Evolutionary conservation across 2,797 vertebrate species (phyloP).

Genomic region (Platyrinchus mystaceus): DNA sequence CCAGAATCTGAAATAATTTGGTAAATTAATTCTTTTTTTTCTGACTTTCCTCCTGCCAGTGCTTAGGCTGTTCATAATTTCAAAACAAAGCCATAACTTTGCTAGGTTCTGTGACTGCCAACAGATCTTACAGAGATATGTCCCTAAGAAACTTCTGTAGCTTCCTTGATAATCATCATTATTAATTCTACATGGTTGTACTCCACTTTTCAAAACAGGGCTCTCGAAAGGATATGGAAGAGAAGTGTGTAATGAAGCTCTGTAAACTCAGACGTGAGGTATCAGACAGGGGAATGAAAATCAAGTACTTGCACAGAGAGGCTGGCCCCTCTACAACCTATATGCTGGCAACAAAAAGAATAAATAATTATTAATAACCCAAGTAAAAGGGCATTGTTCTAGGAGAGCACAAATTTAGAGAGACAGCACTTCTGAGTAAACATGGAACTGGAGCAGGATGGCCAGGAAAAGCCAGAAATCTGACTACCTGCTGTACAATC

Average conservation of each 20-base stretch:
- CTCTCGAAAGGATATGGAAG: not conserved
- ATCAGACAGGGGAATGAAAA: not conserved
- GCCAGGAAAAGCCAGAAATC: not conserved
- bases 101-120: not conserved
- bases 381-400: not conserved
- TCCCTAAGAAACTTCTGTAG: not conserved
- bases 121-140: not conserved
- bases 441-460: not conserved
- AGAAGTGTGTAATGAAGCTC: not conserved
- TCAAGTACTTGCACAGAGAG: not conserved
- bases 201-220: not conserved
- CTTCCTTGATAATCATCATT: not conserved
- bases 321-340: not conserved
- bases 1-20: constrained; percentile 83
- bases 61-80: not conserved
- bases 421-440: not conserved
- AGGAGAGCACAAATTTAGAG: not conserved
- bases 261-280: not conserved
- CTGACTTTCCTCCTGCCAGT: not conserved
- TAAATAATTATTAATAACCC: not conserved
- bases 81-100: not conserved
- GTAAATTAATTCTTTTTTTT: not conserved
- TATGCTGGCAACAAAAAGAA: not conserved
- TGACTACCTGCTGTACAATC: not conserved
- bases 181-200: not conserved